Conservation (phyloP, 2,888 invertebrate species). For the Amphipoea lucens region DNA sequence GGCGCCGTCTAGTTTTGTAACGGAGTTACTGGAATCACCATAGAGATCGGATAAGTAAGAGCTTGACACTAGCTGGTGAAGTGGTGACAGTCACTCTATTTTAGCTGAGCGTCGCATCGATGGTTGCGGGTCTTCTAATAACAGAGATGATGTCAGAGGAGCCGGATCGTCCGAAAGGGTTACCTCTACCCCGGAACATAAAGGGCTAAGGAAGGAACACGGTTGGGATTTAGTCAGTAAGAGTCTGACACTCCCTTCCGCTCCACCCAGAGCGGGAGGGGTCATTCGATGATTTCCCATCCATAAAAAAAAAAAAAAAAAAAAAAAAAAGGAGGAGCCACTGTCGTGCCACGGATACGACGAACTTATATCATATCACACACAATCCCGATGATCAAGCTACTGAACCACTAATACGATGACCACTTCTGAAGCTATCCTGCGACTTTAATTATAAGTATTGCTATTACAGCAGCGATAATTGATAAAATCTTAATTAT, state of each 20-base stretch:
- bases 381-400: background rate
- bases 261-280: too few species aligned
- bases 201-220: too few species aligned
- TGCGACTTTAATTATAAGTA: background rate
- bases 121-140: background rate
- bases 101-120: background rate
- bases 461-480: background rate
- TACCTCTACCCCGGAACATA: too few species aligned
- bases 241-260: too few species aligned
- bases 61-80: background rate
- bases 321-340: too few species aligned
- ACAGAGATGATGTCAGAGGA: background rate
- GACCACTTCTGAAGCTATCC: background rate
- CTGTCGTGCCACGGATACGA: background rate
- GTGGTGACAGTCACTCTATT: background rate
- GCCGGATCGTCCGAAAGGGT: background rate
- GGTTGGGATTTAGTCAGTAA: too few species aligned
- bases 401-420: background rate
- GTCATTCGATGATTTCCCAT: too few species aligned
- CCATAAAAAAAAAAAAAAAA: too few species aligned
- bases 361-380: background rate
- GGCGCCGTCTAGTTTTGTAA: background rate
- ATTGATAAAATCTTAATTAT: slow-evolving; percentile 20
- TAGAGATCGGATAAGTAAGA: background rate
- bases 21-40: background rate